A percentile compares a stretch with the other conserved stretches of the same genome.
phyloP scores from a whole-genome alignment of 1,140 invertebrate genomes.

The Gonioctena quinquepunctata region DNA sequence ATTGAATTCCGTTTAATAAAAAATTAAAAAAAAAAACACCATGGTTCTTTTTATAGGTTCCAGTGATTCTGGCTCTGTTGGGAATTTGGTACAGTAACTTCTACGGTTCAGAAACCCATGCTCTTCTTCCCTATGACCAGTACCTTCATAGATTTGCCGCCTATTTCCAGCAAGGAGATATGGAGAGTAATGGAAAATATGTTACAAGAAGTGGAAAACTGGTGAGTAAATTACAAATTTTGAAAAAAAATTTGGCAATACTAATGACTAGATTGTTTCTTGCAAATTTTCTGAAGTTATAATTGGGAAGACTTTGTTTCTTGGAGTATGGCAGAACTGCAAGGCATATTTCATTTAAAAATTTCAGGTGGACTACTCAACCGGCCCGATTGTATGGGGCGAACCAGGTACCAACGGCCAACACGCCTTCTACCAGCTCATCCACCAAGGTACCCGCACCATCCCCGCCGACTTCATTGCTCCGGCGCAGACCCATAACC shows the following conservation, averaged over 20 bases:
- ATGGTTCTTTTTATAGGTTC: conserved; percentile 78
- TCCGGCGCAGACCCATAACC: conserved; percentile 91
- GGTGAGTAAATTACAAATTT: too few relatives aligned
- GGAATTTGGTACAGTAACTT: conserved; percentile 98
- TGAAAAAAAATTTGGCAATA: too few relatives aligned
- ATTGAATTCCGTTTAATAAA: too few relatives aligned
- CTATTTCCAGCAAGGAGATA: conserved; percentile 99
- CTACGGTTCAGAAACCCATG: conserved; percentile 92
- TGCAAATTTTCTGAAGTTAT: too few relatives aligned
- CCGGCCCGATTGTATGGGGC: conserved; percentile 77
- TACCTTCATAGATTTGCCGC: conserved; percentile 98
- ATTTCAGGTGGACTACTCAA: conserved; percentile 53
- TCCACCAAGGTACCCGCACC: conserved; percentile 87
- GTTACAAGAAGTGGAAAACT: conserved; percentile 76
- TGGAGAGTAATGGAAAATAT: conserved; percentile 99
- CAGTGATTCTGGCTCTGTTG: conserved; percentile 90
- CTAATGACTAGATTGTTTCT: too few relatives aligned
- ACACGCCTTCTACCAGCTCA: conserved; percentile 96
- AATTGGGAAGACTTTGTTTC: too few relatives aligned
- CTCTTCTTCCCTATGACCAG: conserved; percentile 96
- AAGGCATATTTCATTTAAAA: too few relatives aligned
- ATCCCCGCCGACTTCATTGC: conserved; percentile 98
- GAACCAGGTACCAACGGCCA: conserved; percentile 99
- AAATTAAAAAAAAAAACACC: too few relatives aligned
- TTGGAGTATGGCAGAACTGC: too few relatives aligned